phyloP scores from a whole-genome alignment of 2,888 invertebrate genomes.

The Gari tellinella region DNA sequence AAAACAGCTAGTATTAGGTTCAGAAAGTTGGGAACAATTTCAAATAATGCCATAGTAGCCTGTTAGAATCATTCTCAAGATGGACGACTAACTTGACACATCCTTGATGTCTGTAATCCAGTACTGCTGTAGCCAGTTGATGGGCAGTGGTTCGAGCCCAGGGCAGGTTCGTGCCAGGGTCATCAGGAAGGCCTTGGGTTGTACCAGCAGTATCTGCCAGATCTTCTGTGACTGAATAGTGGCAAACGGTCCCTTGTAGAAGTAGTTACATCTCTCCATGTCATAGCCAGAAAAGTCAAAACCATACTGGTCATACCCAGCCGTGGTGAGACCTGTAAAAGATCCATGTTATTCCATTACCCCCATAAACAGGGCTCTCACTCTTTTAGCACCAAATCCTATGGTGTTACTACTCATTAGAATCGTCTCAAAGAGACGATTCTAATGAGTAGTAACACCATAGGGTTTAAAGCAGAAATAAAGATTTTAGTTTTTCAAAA shows the following conservation, averaged over 20 bases:
- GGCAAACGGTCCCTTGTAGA: slow-evolving; percentile 74
- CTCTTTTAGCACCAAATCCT: too few relatives aligned
- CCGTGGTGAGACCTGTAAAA: slow-evolving; percentile 69
- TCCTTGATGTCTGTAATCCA: slow-evolving; percentile 75
- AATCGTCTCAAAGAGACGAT: too few relatives aligned
- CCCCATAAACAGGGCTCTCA: too few relatives aligned
- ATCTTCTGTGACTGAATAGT: slow-evolving; percentile 68
- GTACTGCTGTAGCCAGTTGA: slow-evolving; percentile 75
- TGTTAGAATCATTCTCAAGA: too few relatives aligned
- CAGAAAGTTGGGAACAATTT: too few relatives aligned
- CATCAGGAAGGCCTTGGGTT: slow-evolving; percentile 73
- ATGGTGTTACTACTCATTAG: too few relatives aligned
- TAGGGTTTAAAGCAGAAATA: too few relatives aligned
- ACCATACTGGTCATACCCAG: slow-evolving; percentile 70
- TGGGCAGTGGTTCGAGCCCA: slow-evolving; percentile 67
- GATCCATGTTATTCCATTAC: too few relatives aligned
- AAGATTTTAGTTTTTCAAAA: too few relatives aligned
- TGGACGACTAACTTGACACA: slow-evolving; percentile 67
- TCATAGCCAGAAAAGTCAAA: slow-evolving; percentile 66
- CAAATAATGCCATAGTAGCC: too few relatives aligned
- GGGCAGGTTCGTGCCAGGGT: slow-evolving; percentile 71
- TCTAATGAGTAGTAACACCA: too few relatives aligned
- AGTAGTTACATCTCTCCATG: slow-evolving; percentile 71
- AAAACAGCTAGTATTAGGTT: too few relatives aligned
- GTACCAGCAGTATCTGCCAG: slow-evolving; percentile 69